phyloP scores from a whole-genome alignment of 1,140 invertebrate genomes.

The Archivesica marissinica region DNA sequence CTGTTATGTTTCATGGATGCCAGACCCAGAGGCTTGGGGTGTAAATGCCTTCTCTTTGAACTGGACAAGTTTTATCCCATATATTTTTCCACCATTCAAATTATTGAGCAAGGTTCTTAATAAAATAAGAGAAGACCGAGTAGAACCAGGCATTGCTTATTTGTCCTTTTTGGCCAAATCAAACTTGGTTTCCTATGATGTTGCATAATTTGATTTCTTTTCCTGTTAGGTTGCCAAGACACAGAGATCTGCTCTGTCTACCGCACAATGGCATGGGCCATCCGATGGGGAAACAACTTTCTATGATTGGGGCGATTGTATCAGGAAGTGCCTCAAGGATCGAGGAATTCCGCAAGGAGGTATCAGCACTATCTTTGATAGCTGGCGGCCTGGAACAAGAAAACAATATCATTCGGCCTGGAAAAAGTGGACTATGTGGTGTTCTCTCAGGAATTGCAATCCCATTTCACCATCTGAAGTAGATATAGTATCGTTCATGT shows the following conservation, averaged over 20 bases:
- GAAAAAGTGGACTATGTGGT: too few relatives aligned
- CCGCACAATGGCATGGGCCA: background rate
- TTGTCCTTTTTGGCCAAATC: too few relatives aligned
- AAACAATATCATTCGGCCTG: too few relatives aligned
- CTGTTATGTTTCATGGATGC: slow-evolving; percentile 32
- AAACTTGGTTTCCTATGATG: slow-evolving; percentile 2
- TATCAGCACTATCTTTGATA: too few relatives aligned
- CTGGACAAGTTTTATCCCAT: background rate
- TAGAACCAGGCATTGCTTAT: background rate
- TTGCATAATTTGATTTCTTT: slow-evolving; percentile 2
- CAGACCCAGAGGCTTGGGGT: background rate
- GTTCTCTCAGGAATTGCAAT: too few relatives aligned
- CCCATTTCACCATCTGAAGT: too few relatives aligned
- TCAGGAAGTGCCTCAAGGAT: too few relatives aligned
- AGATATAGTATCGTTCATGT: too few relatives aligned
- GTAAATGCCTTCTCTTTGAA: slow-evolving; percentile 12
- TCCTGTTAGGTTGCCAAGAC: slow-evolving; percentile 37
- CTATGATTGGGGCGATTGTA: too few relatives aligned
- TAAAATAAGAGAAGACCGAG: slow-evolving; percentile 13
- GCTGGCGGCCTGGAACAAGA: too few relatives aligned
- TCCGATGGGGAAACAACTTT: too few relatives aligned
- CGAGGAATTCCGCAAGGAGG: too few relatives aligned
- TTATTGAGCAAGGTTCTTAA: slow-evolving; percentile 18
- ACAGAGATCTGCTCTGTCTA: slow-evolving; percentile 21
- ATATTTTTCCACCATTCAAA: slow-evolving; percentile 21